Conservation (phyloP, 23 tunicate species). For the Trididemnum miniatum region DNA sequence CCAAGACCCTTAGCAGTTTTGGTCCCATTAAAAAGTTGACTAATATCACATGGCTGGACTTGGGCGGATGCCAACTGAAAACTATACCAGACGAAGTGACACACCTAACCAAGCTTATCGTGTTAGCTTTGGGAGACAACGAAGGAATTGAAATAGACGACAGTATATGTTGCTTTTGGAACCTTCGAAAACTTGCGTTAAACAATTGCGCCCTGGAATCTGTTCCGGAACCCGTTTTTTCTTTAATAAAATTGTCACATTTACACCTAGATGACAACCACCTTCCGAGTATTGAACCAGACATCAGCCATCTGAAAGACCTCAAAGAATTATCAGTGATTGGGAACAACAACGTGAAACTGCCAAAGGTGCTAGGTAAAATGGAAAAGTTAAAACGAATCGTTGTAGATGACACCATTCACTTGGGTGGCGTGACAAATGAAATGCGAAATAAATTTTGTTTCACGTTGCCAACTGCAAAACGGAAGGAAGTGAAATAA, state of each 20-base stretch:
- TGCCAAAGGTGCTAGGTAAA: constrained; percentile 74
- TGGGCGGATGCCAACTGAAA: constrained; percentile 86
- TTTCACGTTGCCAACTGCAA: constrained; percentile 7
- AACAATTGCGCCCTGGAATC: constrained; percentile 67
- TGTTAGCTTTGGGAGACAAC: constrained; percentile 83
- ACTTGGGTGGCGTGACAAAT: constrained; percentile 47
- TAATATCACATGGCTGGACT: constrained; percentile 76
- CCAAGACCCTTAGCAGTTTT: constrained; percentile 41
- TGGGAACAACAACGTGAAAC: constrained; percentile 54
- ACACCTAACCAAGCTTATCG: constrained; percentile 75
- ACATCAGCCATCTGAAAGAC: constrained; percentile 65
- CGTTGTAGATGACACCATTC: constrained; percentile 61
- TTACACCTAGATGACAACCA: constrained; percentile 82
- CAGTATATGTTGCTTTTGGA: constrained; percentile 78
- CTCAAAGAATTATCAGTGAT: constrained; percentile 88
- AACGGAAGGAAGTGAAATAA: not conserved
- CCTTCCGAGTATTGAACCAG: constrained; percentile 43
- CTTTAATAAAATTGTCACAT: constrained; percentile 64
- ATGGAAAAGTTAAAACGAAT: constrained; percentile 63
- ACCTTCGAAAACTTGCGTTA: constrained; percentile 70
- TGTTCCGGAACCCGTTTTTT: constrained; percentile 60
- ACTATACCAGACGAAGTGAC: constrained; percentile 77
- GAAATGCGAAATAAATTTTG: constrained; percentile 51
- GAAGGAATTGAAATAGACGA: constrained; percentile 79
- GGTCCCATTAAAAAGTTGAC: constrained; percentile 53